Evolutionary conservation across 2,113 vertebrate species (phyloP).

Genomic region (Oenanthe melanoleuca): DNA sequence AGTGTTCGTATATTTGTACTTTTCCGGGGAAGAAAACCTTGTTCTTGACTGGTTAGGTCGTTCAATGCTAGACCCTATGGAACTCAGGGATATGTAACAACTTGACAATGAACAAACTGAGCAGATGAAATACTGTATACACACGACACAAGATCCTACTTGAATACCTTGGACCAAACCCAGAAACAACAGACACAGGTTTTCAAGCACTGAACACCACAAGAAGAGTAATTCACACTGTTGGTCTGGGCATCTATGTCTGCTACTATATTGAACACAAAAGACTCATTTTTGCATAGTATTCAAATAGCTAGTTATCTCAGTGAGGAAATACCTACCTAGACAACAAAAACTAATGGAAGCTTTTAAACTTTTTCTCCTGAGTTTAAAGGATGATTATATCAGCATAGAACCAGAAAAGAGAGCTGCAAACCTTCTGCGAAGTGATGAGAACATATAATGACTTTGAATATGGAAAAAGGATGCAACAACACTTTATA

Average conservation of each 20-base stretch:
- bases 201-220: not conserved
- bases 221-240: not conserved
- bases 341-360: not conserved
- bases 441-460: not conserved
- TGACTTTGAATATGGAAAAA: not conserved
- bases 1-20: not conserved
- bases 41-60: not conserved
- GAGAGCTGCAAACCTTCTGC: not conserved
- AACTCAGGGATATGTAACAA: not conserved
- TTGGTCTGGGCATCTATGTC: not conserved
- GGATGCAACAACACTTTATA: not conserved
- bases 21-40: not conserved
- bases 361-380: not conserved
- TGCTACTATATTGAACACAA: not conserved
- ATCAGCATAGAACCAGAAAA: not conserved
- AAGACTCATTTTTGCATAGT: not conserved
- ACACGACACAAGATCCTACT: not conserved
- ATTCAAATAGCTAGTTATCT: not conserved
- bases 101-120: not conserved
- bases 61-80: rapidly evolving
- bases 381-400: not conserved
- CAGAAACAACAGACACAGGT: not conserved
- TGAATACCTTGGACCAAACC: not conserved
- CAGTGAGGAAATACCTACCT: not conserved
- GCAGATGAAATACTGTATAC: not conserved